These are phyloP conservation scores for Armadillidium nasatum DNA, from an alignment of 1,140 invertebrate genomes.

Conservation along the genomic window DNA sequence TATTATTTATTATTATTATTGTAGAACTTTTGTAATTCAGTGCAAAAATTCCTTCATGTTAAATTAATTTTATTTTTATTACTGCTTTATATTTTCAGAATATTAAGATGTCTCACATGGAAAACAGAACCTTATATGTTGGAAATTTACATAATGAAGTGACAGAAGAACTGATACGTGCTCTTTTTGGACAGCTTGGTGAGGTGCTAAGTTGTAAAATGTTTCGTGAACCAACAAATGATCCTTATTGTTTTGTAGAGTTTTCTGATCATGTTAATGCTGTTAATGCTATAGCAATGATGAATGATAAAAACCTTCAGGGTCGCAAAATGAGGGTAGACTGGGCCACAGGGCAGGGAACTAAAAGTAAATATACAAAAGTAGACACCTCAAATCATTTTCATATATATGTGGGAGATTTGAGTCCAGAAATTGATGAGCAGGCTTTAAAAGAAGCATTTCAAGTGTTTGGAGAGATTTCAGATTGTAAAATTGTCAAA, in stretches of 20 bases:
- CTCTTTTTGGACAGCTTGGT: conserved; percentile 57
- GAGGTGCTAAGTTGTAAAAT: conserved; percentile 59
- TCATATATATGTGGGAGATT: conserved; percentile 61
- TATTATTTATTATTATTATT: too few relatives aligned
- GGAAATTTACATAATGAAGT: conserved; percentile 56
- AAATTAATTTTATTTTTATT: too few relatives aligned
- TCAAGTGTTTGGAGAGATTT: conserved; percentile 57
- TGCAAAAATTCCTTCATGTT: too few relatives aligned
- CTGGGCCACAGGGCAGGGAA: conserved; percentile 46
- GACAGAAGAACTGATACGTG: conserved; percentile 55
- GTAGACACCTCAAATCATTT: conserved; percentile 48
- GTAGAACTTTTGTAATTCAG: too few relatives aligned
- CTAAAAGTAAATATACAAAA: conserved; percentile 45
- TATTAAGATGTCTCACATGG: conserved; percentile 25
- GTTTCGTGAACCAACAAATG: conserved; percentile 66
- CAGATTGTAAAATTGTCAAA: conserved; percentile 59
- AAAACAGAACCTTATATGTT: conserved; percentile 50
- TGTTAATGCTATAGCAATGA: conserved; percentile 86
- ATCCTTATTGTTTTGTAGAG: conserved; percentile 97
- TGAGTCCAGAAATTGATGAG: conserved; percentile 58
- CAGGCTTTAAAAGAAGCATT: conserved; percentile 58
- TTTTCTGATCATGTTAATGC: conserved; percentile 90
- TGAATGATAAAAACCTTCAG: conserved; percentile 76
- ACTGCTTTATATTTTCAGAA: conserved; percentile 4
- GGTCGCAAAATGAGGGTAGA: conserved; percentile 45